A percentile compares a stretch with the other conserved stretches of the same genome.
phyloP scores from a whole-genome alignment of 2,113 vertebrate species.

The Nesospiza acunhae region DNA sequence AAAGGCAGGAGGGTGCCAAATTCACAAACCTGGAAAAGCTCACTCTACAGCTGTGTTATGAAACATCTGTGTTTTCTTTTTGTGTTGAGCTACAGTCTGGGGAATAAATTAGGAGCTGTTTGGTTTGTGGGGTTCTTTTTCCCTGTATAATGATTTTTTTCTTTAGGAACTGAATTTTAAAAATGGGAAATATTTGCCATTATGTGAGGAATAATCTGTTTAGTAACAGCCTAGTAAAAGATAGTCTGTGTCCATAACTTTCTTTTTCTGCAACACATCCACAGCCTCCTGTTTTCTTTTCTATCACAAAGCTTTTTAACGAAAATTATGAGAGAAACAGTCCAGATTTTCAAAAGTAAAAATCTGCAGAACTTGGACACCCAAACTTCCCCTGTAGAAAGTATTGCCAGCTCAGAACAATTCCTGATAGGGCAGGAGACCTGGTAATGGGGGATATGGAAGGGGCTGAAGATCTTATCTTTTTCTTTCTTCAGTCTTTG shows the following conservation, averaged over 20 bases:
- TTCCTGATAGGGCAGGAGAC: background rate
- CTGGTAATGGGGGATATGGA: background rate
- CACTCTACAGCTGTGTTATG: conserved; percentile 27
- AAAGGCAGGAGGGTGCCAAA: background rate
- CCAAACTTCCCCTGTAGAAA: background rate
- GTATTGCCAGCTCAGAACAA: background rate
- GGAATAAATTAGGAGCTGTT: conserved; percentile 11
- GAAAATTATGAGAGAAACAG: background rate
- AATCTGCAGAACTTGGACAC: background rate
- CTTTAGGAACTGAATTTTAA: background rate
- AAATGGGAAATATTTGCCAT: background rate
- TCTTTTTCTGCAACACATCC: background rate
- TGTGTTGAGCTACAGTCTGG: conserved; percentile 2
- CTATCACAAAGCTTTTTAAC: background rate
- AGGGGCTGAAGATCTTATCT: background rate
- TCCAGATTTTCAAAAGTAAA: background rate
- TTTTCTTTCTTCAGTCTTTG: background rate
- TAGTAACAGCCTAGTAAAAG: background rate
- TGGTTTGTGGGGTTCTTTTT: background rate
- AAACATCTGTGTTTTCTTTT: conserved; percentile 50
- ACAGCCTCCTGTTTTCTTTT: background rate
- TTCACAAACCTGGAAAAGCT: conserved; percentile 37
- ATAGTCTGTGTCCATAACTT: background rate
- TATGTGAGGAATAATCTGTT: background rate
- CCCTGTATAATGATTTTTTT: background rate